Conservation (phyloP, 2,797 vertebrate genomes). For the Podarcis lilfordi region DNA sequence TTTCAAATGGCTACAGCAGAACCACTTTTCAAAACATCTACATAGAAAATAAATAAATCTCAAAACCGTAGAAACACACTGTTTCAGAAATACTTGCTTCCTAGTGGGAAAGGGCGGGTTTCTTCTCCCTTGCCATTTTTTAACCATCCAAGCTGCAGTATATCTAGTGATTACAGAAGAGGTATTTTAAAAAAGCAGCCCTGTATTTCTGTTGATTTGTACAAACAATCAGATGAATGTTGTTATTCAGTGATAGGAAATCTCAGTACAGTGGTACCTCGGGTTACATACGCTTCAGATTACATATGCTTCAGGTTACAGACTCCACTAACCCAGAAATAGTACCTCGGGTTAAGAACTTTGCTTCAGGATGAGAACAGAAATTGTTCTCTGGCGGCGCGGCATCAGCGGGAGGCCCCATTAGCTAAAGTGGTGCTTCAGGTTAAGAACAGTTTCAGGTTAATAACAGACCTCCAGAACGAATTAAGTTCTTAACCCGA, state of each 20-base stretch:
- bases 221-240: not conserved
- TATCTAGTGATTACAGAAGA: slow-evolving; percentile 57
- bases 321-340: too few species aligned
- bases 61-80: slow-evolving; percentile 71
- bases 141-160: slow-evolving; percentile 44
- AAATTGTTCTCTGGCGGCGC: too few species aligned
- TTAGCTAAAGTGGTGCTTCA: too few species aligned
- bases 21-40: slow-evolving; percentile 66
- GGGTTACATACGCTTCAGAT: too few species aligned
- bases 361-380: too few species aligned
- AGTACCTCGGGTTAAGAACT: too few species aligned
- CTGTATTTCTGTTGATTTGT: slow-evolving; percentile 57
- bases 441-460: too few species aligned
- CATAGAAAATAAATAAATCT: slow-evolving; percentile 33
- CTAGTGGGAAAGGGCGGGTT: slow-evolving; percentile 45
- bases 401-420: too few species aligned
- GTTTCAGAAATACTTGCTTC: slow-evolving; percentile 54
- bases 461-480: too few species aligned
- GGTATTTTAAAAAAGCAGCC: slow-evolving; percentile 56
- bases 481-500: too few species aligned
- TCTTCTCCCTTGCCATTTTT: slow-evolving; percentile 48
- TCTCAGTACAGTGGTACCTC: too few species aligned
- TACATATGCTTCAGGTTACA: too few species aligned
- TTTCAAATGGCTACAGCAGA: slow-evolving; percentile 70
- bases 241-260: slow-evolving; percentile 47